A percentile compares a stretch with the other conserved stretches of the same genome.
These are phyloP conservation scores for Macrotrachela quadricornifera DNA, from an alignment of 1,140 invertebrate genomes.

Conservation along the genomic window DNA sequence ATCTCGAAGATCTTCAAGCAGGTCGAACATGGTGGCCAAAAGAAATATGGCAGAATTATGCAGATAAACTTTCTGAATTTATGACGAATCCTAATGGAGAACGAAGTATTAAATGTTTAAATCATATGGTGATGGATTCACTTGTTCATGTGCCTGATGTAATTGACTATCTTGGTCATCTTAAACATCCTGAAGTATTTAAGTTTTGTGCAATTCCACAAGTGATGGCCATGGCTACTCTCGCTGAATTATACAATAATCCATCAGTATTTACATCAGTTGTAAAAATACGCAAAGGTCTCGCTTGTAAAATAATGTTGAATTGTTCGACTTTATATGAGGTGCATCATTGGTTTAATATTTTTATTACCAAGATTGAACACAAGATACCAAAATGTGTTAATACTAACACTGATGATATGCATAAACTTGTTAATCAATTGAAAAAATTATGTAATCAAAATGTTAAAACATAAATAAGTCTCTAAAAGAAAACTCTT, in stretches of 20 bases:
- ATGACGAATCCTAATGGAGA: not conserved
- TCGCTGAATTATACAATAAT: constrained; percentile 23
- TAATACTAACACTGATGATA: too few species aligned
- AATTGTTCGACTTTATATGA: constrained; percentile 8
- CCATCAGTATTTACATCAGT: constrained; percentile 16
- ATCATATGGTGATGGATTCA: constrained; percentile 21
- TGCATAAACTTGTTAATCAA: too few species aligned
- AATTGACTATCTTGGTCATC: constrained; percentile 16
- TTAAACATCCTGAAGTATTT: constrained; percentile 18
- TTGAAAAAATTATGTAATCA: too few species aligned
- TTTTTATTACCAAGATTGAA: not conserved
- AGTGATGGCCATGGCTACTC: constrained; percentile 24
- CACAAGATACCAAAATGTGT: not conserved
- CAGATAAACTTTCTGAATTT: not conserved
- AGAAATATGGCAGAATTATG: constrained; percentile 18
- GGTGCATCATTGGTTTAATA: not conserved
- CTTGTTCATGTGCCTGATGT: constrained; percentile 18
- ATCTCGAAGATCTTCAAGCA: constrained; percentile 17
- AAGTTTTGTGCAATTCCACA: constrained; percentile 25
- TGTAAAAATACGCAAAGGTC: constrained; percentile 22
- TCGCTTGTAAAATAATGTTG: constrained; percentile 18
- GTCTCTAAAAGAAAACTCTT: too few species aligned
- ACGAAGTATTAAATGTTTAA: constrained; percentile 15
- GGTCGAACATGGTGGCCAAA: constrained; percentile 20
- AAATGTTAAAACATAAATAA: too few species aligned